A percentile compares a stretch with the other conserved stretches of the same genome.
Conservation (phyloP, 2,113 vertebrate genomes). For the Puma concolor region DNA sequence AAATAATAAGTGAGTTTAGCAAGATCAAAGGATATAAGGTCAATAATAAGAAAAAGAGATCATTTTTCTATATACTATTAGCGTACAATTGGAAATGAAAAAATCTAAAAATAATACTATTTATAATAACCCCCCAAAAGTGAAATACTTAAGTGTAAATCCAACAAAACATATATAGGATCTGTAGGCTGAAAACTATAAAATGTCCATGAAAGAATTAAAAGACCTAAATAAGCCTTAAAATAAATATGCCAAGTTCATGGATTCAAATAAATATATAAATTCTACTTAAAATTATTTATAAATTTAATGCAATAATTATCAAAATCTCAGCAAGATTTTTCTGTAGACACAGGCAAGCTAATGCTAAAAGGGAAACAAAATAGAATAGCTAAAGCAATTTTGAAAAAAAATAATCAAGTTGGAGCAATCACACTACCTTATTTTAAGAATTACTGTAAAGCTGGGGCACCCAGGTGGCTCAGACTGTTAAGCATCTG, state of each 20-base stretch:
- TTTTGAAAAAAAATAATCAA: background rate
- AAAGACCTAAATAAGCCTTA: background rate
- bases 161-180: background rate
- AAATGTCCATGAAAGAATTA: background rate
- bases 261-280: background rate
- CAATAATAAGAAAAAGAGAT: background rate
- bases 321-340: background rate
- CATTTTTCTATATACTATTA: background rate
- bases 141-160: background rate
- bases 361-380: background rate
- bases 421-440: background rate
- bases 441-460: conserved; percentile 23
- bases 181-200: background rate
- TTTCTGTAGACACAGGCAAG: background rate
- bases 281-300: background rate
- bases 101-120: background rate
- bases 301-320: background rate
- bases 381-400: background rate
- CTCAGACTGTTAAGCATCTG: too few relatives aligned
- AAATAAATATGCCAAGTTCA: background rate
- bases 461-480: background rate
- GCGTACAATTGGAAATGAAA: background rate
- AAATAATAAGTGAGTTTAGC: background rate
- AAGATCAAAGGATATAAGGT: background rate
- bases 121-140: background rate